phyloP scores from a whole-genome alignment of 2,113 vertebrate species.

The Syngnathus scovelli region DNA sequence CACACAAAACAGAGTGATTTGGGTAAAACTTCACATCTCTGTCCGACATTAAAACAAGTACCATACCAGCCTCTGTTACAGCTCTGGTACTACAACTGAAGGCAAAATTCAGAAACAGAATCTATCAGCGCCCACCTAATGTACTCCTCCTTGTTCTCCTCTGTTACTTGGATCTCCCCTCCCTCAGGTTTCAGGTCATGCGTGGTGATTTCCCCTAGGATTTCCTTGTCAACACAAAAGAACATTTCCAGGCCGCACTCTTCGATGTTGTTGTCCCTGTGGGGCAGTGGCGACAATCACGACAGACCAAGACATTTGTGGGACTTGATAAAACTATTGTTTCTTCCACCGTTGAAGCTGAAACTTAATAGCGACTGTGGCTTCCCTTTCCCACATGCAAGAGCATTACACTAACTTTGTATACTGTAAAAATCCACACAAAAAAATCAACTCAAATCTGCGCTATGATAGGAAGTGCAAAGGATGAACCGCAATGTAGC shows the following conservation, averaged over 20 bases:
- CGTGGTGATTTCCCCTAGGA: constrained; percentile 92
- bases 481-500: neutral
- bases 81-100: neutral
- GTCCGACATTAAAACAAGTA: neutral
- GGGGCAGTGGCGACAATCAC: neutral
- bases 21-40: neutral
- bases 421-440: no score
- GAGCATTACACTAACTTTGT: neutral
- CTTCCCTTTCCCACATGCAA: neutral
- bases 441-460: no score
- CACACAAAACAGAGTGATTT: neutral
- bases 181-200: constrained; percentile 92
- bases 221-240: constrained; percentile 97
- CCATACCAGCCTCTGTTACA: neutral
- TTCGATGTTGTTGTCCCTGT: constrained; percentile 78
- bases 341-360: no score
- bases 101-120: neutral
- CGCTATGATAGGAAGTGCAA: no score
- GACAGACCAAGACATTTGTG: neutral
- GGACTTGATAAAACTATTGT: neutral
- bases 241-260: constrained; percentile 98
- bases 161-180: constrained; percentile 90
- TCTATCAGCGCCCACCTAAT: constrained; percentile 74
- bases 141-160: constrained; percentile 98
- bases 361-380: neutral